Evolutionary conservation across 2,888 invertebrate species (phyloP).

Genomic region (Temnothorax ravouxi): DNA sequence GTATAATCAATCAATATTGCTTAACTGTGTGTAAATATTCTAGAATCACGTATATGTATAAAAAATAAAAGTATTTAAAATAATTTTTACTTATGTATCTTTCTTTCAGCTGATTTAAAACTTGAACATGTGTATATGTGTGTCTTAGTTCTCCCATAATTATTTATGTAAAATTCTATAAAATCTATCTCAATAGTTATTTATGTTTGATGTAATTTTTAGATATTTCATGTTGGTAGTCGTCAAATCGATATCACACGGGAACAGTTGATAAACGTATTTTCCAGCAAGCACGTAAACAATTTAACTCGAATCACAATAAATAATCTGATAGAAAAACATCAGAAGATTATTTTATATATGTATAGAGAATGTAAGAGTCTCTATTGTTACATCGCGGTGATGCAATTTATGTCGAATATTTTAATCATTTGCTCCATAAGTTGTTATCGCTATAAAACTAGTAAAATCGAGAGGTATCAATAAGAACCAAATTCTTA

Average conservation of each 20-base stretch:
- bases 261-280: slow-evolving; percentile 8
- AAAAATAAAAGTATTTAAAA: neutral
- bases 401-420: slow-evolving; percentile 62
- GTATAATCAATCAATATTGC: neutral
- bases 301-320: neutral
- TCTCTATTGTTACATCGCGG: slow-evolving; percentile 46
- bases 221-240: slow-evolving; percentile 50
- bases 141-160: neutral
- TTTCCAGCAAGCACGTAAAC: neutral
- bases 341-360: slow-evolving; percentile 15
- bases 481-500: neutral
- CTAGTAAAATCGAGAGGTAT: slow-evolving; percentile 32
- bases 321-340: neutral
- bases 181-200: neutral
- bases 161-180: neutral
- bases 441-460: slow-evolving; percentile 64
- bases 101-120: neutral
- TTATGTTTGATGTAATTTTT: neutral
- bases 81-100: neutral
- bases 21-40: neutral
- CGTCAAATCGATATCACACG: slow-evolving; percentile 50
- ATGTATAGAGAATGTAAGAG: neutral
- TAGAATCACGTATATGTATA: neutral
- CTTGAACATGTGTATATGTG: neutral
- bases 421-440: slow-evolving; percentile 63